A percentile compares a stretch with the other conserved stretches of the same genome.
phyloP scores from a whole-genome alignment of 2,888 invertebrate genomes.

The Torymus tubicola region DNA sequence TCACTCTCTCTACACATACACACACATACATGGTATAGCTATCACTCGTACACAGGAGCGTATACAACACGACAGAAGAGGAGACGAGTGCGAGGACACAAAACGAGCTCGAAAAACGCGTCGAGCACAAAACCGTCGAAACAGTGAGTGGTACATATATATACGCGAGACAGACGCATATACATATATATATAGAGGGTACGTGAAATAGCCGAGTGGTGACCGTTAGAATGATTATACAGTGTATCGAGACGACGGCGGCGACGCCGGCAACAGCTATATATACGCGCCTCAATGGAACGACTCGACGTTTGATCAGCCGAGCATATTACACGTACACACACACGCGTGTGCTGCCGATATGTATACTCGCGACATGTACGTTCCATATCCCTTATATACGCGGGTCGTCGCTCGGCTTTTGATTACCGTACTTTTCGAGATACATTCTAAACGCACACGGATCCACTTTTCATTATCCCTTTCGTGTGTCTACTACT shows the following conservation, averaged over 20 bases:
- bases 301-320: conserved; percentile 61
- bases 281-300: conserved; percentile 46
- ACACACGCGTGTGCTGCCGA: not conserved
- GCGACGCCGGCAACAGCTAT: not conserved
- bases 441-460: not conserved
- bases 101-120: too few relatives aligned
- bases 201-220: too few relatives aligned
- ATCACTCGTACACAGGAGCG: too few relatives aligned
- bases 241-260: conserved; percentile 13
- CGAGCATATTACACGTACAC: conserved; percentile 44
- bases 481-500: too few relatives aligned
- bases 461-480: conserved; percentile 32
- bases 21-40: too few relatives aligned
- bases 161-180: too few relatives aligned
- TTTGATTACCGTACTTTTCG: conserved; percentile 35
- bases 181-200: too few relatives aligned
- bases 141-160: too few relatives aligned
- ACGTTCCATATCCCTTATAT: not conserved
- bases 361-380: conserved; percentile 30
- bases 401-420: not conserved
- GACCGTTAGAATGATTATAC: not conserved
- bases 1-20: too few relatives aligned
- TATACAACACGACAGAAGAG: too few relatives aligned
- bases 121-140: too few relatives aligned
- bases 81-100: too few relatives aligned